Evolutionary conservation across 2,113 vertebrate species (phyloP), one percentile per base, ranked within the genome.

Genomic region (Lampris incognitus): DNA sequence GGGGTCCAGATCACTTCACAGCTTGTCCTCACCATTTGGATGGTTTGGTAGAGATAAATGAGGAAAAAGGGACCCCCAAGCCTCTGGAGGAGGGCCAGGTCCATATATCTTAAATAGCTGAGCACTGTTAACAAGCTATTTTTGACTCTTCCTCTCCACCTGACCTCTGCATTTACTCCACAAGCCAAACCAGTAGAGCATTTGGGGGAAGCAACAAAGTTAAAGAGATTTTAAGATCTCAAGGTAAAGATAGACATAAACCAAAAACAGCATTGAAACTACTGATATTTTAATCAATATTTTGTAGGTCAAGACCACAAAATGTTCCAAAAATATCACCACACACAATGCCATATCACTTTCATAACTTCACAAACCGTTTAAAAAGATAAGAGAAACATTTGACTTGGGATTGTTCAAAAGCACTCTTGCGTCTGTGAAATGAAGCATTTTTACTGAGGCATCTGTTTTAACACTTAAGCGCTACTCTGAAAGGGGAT

Each of bases 41-140:
- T 48, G 42, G 44, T 3, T 37, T 9, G 55, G 52, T 5, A 10
- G 9, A 74, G 4, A 86, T 79, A 85, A 78, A 67, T 5, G n/a
- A 76, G 57, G 61, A 63, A 37, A 74, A 73, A 55, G 39, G 63
- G 66, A 44, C 52, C 24, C 24, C 41, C 41, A 69, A 41, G 62
- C 11, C 44, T 56, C 38, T 76, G 77, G 72, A 66, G 24, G 9
- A 37, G 0, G 1, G 62, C 69, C 80, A 80, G 46, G 51, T 73
- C 38, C 11, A 42, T 41, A 62, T 67, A 54, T 54, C 72, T 82
- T 76, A 91, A 89, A 88, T 91, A 88, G 84, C 81, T 48, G 65
- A 51, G 62, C 65, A 50, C 50, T n/a, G 69, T 59, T 78, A 60
- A 80, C 73, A 85, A 58, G 75, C 73, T 88, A 90, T 86, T 91